A percentile compares a stretch with the other conserved stretches of the same genome.
phyloP scores from a whole-genome alignment of 2,113 vertebrate genomes.

The Perca flavescens region DNA sequence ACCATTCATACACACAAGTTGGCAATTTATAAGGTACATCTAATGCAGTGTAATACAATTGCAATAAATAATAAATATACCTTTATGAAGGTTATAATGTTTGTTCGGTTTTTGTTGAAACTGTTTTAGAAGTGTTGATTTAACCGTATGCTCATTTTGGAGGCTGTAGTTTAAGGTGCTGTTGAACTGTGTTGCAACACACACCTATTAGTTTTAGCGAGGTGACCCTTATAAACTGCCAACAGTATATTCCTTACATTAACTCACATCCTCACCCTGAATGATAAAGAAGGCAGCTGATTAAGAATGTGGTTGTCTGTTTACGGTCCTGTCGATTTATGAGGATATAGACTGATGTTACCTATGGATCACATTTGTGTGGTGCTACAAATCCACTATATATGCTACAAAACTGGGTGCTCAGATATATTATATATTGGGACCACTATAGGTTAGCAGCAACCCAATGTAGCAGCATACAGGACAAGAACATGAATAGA shows the following conservation, averaged over 20 bases:
- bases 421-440: neutral
- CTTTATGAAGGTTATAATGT: neutral
- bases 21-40: neutral
- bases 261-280: constrained; percentile 5
- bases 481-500: constrained; percentile 15
- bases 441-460: constrained; percentile 11
- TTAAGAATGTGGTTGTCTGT: neutral
- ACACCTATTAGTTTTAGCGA: neutral
- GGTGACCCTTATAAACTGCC: neutral
- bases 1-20: neutral
- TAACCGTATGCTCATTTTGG: neutral
- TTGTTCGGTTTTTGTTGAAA: no score
- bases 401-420: neutral
- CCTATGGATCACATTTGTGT: neutral
- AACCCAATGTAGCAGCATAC: constrained; percentile 5
- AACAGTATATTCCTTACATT: neutral
- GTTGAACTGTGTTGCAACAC: neutral
- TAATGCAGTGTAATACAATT: neutral
- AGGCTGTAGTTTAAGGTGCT: neutral
- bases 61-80: neutral
- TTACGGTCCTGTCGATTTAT: neutral
- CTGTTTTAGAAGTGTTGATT: neutral
- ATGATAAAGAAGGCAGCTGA: neutral
- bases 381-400: neutral
- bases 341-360: neutral